Evolutionary conservation across 2,797 vertebrate genomes (phyloP).

Genomic region (Phoebastria nigripes): DNA sequence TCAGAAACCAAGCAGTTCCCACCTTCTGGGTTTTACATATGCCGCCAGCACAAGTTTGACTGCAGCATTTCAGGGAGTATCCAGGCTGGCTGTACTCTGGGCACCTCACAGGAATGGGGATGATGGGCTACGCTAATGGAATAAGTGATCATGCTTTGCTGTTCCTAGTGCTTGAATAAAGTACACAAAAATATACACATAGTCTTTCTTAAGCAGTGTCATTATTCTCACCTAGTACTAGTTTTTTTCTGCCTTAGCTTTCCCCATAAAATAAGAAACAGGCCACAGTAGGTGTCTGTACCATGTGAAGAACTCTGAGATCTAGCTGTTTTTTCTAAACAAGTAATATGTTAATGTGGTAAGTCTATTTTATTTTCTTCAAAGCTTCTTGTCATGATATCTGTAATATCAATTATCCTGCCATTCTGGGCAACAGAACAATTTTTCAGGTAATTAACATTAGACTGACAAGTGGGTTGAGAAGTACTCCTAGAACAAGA

Average conservation of each 20-base stretch:
- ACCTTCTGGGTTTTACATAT: not conserved
- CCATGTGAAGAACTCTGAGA: accelerated
- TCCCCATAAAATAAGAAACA: not conserved
- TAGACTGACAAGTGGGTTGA: not conserved
- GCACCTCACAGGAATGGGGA: not conserved
- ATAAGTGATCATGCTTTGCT: not conserved
- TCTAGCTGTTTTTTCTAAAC: not conserved
- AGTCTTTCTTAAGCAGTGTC: not conserved
- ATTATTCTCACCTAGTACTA: not conserved
- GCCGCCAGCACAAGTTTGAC: not conserved
- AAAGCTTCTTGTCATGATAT: not conserved
- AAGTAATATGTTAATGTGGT: not conserved
- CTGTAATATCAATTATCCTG: not conserved
- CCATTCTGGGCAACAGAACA: not conserved
- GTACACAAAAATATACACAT: not conserved
- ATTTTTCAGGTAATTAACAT: not conserved
- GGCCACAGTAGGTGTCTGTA: not conserved
- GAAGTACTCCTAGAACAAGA: not conserved
- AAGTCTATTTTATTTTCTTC: not conserved
- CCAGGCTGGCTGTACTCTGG: not conserved
- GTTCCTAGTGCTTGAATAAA: not conserved
- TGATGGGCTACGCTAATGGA: not conserved
- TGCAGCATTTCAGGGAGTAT: not conserved
- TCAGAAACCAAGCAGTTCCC: not conserved
- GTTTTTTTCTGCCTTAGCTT: not conserved